phyloP scores from a whole-genome alignment of 2,888 invertebrate genomes.

The Eupithecia vulgata region DNA sequence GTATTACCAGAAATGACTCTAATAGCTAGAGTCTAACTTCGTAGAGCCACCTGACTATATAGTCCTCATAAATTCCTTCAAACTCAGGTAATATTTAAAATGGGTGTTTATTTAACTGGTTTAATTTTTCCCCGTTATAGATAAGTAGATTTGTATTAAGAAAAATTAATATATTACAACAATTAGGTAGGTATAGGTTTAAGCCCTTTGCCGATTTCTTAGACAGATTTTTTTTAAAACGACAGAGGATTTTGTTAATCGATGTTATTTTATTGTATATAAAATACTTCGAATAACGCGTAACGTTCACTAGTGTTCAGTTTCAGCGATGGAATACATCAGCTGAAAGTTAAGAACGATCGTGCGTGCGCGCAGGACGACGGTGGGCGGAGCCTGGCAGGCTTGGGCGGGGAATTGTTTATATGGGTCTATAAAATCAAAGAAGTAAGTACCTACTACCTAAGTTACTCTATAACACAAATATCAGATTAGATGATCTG shows the following conservation, averaged over 20 bases:
- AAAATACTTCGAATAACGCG: neutral
- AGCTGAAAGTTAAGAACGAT: constrained; percentile 44
- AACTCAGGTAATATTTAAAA: neutral
- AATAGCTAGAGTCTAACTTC: neutral
- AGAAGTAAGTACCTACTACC: too few relatives aligned
- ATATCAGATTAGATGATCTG: too few relatives aligned
- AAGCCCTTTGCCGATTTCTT: neutral
- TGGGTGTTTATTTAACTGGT: neutral
- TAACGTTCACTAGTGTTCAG: constrained; percentile 40
- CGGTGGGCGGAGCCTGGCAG: constrained; percentile 54
- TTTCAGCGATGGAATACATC: constrained; percentile 46
- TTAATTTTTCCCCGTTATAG: neutral
- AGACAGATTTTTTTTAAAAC: neutral
- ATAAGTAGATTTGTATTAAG: neutral
- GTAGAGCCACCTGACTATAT: neutral
- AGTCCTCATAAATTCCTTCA: neutral
- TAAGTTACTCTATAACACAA: too few relatives aligned
- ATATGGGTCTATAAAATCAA: neutral
- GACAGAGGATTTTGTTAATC: neutral
- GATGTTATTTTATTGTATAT: neutral
- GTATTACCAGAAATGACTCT: neutral
- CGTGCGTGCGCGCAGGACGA: constrained; percentile 40
- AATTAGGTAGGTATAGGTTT: too few relatives aligned
- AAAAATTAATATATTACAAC: too few relatives aligned
- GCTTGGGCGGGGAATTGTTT: constrained; percentile 56